phyloP scores from a whole-genome alignment of 2,113 vertebrate genomes.

The Cheirogaleus medius region DNA sequence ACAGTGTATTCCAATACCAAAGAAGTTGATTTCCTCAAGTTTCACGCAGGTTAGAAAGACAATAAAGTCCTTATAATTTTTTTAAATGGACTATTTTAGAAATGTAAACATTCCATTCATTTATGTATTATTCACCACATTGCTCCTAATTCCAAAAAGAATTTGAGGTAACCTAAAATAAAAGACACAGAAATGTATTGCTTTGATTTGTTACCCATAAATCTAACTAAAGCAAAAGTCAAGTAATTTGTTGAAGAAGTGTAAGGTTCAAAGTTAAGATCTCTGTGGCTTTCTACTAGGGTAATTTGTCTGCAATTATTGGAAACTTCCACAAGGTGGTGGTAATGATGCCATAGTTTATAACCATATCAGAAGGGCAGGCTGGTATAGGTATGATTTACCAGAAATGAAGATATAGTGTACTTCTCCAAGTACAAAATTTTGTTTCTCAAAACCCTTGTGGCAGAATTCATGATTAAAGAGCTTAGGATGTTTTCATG shows the following conservation, averaged over 20 bases:
- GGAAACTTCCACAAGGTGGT: constrained; percentile 52
- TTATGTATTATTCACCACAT: background rate
- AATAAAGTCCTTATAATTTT: background rate
- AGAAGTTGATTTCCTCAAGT: background rate
- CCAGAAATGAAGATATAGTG: background rate
- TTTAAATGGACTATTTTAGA: background rate
- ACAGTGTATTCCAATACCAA: background rate
- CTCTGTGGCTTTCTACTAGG: background rate
- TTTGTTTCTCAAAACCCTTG: constrained; percentile 40
- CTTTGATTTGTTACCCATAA: constrained; percentile 4
- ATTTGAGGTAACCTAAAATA: background rate
- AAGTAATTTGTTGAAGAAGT: background rate
- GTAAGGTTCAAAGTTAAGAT: background rate
- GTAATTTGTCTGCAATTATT: constrained; percentile 71
- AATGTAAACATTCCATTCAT: background rate
- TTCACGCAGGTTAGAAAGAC: background rate
- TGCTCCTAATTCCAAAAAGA: constrained; percentile 6
- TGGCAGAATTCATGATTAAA: constrained; percentile 41
- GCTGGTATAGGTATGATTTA: background rate
- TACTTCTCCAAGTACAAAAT: constrained; percentile 12
- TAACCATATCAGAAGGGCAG: background rate
- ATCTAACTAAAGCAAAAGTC: constrained; percentile 23
- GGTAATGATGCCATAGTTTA: constrained; percentile 53
- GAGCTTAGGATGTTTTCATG: background rate
- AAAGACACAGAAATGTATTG: background rate